These are phyloP conservation scores for Nasalis larvatus DNA, from an alignment of 2,113 vertebrate species.

Conservation along the genomic window DNA sequence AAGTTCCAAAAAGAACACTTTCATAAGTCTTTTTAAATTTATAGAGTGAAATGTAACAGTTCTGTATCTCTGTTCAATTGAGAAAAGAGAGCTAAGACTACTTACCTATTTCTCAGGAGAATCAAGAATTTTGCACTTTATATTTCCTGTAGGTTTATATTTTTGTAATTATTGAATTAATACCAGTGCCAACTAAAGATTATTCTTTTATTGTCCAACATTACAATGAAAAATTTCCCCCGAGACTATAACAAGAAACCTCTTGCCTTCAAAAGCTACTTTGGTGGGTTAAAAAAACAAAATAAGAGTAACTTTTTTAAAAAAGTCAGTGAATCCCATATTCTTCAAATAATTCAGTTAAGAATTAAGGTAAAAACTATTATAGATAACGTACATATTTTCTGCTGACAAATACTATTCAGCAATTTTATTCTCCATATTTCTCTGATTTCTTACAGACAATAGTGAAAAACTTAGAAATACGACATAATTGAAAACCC, in stretches of 20 bases:
- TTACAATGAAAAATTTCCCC: neutral
- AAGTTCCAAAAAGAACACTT: conserved; percentile 13
- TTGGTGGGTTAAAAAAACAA: neutral
- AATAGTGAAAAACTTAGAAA: neutral
- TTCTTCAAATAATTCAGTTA: conserved; percentile 14
- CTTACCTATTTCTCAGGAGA: neutral
- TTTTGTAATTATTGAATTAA: neutral
- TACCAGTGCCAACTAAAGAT: neutral
- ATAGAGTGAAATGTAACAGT: neutral
- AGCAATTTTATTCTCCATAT: neutral
- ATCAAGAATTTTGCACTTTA: neutral
- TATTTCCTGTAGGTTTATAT: neutral
- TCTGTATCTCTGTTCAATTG: neutral
- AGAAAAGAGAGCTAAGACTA: neutral
- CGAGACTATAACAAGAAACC: neutral
- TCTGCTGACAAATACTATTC: neutral
- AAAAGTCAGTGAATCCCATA: neutral
- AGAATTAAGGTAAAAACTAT: neutral
- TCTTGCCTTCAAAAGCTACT: neutral
- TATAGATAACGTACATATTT: neutral
- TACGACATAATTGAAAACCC: neutral
- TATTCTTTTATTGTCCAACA: neutral
- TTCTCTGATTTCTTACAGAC: neutral
- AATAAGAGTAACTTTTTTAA: accelerated
- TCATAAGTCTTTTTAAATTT: neutral